phyloP scores from a whole-genome alignment of 2,888 invertebrate species.

The Tenthredo scrophulariae region DNA sequence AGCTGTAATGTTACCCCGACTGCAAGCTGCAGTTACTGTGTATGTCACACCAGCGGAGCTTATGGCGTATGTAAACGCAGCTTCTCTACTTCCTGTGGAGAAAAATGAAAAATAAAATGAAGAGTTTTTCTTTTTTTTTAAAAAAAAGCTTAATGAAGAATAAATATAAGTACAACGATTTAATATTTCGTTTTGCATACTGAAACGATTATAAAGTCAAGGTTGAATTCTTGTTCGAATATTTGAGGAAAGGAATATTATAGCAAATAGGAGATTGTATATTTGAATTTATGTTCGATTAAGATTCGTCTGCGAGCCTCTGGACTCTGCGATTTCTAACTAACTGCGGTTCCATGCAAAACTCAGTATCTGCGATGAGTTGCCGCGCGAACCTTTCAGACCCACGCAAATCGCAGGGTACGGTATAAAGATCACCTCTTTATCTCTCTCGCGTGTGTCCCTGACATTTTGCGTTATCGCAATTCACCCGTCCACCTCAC shows the following conservation, averaged over 20 bases:
- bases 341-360: background rate
- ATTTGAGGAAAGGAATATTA: background rate
- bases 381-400: constrained; percentile 18
- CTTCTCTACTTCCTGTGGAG: constrained; percentile 91
- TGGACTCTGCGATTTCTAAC: background rate
- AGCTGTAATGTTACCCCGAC: constrained; percentile 91
- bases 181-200: background rate
- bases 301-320: background rate
- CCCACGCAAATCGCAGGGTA: constrained; percentile 33
- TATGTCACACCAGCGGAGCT: constrained; percentile 96
- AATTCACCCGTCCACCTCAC: constrained; percentile 27
- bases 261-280: background rate
- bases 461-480: constrained; percentile 46
- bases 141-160: background rate
- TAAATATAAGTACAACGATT: background rate
- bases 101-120: background rate
- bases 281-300: background rate
- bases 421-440: constrained; percentile 32
- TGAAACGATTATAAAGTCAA: background rate
- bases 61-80: constrained; percentile 96
- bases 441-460: constrained; percentile 29
- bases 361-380: background rate
- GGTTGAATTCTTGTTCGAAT: background rate
- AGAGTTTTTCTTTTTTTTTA: background rate
- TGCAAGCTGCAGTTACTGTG: constrained; percentile 94